These are phyloP conservation scores for Tetragnatha montana DNA, from an alignment of 2,888 invertebrate species.

Conservation along the genomic window DNA sequence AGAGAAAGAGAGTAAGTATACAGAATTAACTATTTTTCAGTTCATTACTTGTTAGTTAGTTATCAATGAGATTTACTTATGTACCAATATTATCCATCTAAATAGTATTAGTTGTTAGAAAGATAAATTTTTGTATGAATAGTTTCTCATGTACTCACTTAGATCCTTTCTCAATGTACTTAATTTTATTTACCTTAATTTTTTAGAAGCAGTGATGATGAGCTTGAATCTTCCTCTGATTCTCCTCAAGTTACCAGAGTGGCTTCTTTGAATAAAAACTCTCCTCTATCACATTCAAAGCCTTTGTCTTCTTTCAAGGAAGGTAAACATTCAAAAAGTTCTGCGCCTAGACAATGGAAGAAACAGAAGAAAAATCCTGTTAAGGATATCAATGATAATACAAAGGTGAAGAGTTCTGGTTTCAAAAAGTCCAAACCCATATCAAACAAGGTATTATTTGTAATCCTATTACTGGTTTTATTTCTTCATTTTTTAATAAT, in stretches of 20 bases:
- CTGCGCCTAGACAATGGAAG: slow-evolving; percentile 31
- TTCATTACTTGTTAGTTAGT: neutral
- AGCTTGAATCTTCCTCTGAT: slow-evolving; percentile 14
- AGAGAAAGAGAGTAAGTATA: slow-evolving; percentile 74
- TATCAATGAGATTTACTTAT: neutral
- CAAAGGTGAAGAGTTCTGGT: neutral
- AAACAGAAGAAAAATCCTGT: slow-evolving; percentile 28
- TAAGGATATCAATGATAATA: slow-evolving; percentile 7
- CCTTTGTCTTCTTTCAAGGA: slow-evolving; percentile 18
- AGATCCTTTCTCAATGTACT: neutral
- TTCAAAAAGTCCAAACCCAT: slow-evolving; percentile 7
- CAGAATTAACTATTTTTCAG: neutral
- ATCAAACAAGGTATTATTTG: neutral
- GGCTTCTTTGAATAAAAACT: neutral
- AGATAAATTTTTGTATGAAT: neutral
- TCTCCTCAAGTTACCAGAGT: slow-evolving; percentile 26
- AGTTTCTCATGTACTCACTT: neutral
- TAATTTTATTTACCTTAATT: neutral
- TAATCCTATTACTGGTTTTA: neutral
- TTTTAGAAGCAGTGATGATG: slow-evolving; percentile 50
- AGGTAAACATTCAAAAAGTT: slow-evolving; percentile 35
- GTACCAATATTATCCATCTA: neutral
- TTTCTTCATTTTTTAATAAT: neutral
- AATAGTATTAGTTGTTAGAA: neutral
- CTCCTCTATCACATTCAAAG: slow-evolving; percentile 21